phyloP scores from a whole-genome alignment of 2,113 vertebrate species.

The Ia io region DNA sequence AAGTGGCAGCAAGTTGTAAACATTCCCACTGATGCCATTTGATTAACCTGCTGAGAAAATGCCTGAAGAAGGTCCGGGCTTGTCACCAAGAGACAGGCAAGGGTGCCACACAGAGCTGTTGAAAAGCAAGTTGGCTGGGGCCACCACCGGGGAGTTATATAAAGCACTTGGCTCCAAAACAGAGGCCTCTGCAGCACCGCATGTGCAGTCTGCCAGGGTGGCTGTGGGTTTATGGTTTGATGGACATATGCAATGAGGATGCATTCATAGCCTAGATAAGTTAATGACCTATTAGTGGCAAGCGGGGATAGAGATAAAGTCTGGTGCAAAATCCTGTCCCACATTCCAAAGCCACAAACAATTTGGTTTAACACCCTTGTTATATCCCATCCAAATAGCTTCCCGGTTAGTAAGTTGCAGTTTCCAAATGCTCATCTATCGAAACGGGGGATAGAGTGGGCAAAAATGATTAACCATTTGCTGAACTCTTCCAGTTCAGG shows the following conservation, averaged over 20 bases:
- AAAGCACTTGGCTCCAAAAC: conserved; percentile 46
- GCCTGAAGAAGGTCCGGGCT: conserved; percentile 69
- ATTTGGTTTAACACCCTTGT: conserved; percentile 1
- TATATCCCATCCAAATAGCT: neutral
- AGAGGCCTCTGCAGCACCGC: neutral
- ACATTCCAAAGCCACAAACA: conserved; percentile 60
- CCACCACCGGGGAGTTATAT: conserved; percentile 14
- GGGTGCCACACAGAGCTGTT: conserved; percentile 70
- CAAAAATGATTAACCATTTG: neutral
- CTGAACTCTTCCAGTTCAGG: neutral
- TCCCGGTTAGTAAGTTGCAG: neutral
- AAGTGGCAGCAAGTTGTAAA: conserved; percentile 88
- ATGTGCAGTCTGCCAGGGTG: neutral
- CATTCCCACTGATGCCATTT: conserved; percentile 86
- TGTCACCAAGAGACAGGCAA: conserved; percentile 68
- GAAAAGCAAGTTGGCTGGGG: conserved; percentile 60
- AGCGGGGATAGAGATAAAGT: conserved; percentile 41
- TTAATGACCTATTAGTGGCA: conserved; percentile 48
- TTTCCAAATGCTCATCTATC: neutral
- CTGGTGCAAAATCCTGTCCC: neutral
- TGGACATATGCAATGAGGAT: neutral
- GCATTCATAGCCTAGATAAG: conserved; percentile 55
- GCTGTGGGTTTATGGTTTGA: conserved; percentile 21
- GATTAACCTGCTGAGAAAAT: conserved; percentile 84
- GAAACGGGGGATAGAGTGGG: neutral